Evolutionary conservation across 2,797 vertebrate genomes (phyloP).

Genomic region (Myripristis jacobus): DNA sequence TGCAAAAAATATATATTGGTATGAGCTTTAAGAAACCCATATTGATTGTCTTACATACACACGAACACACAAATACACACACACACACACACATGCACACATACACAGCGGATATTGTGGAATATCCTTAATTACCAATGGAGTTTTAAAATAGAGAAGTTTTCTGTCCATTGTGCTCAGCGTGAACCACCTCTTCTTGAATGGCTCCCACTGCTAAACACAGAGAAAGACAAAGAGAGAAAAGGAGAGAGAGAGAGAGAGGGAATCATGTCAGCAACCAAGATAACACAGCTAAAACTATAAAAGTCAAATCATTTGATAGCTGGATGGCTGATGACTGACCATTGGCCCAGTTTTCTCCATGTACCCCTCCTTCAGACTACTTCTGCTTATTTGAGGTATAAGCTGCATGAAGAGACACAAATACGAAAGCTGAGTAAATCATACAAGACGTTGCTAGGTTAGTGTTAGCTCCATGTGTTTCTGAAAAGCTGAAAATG

Average conservation of each 20-base stretch:
- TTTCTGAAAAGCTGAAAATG: not conserved
- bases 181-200: constrained; percentile 92
- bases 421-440: not conserved
- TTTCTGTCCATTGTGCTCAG: constrained; percentile 87
- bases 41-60: too few relatives aligned
- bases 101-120: too few relatives aligned
- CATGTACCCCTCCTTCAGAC: constrained; percentile 91
- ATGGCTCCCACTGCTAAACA: constrained; percentile 89
- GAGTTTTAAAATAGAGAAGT: constrained; percentile 90
- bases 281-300: constrained; percentile 68
- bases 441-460: too few relatives aligned
- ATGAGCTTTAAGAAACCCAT: too few relatives aligned
- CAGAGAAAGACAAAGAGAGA: not conserved
- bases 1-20: too few relatives aligned
- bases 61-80: not conserved
- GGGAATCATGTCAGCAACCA: not conserved
- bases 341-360: constrained; percentile 95
- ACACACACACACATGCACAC: constrained; percentile 7
- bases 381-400: constrained; percentile 85
- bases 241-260: not conserved
- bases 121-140: constrained; percentile 83
- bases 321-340: constrained; percentile 58
- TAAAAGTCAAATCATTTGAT: constrained; percentile 5
- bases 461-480: too few relatives aligned
- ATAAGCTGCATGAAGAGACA: constrained; percentile 80